Base-by-base conservation (phyloP, 2,113 vertebrate species). In the Callopanchax toddi region DNA sequence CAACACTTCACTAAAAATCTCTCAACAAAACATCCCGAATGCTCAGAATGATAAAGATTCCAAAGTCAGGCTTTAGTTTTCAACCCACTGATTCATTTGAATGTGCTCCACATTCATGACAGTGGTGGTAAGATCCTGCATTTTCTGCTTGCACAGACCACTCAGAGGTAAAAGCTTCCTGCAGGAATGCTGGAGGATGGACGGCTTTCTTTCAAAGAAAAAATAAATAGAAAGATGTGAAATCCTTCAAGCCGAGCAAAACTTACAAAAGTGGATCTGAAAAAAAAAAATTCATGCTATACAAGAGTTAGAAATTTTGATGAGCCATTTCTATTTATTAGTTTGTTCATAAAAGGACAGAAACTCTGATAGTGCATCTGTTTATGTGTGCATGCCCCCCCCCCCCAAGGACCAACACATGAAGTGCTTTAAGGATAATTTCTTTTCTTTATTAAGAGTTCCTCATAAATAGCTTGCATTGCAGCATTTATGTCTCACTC, bases 341-440 rank as follows among this genome's bases (percentile, higher is more conserved):
- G 25, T 51, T 71, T 45, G 48, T 48, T 66, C 67, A 60, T 29
- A 22, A 29, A n/a, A 32, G 39, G 58, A 76, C 20, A 1, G 21
- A 18, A 15, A 20, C 8, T 61, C 44, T 69, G 52, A 62, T 52
- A 10, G 18, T 16, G 1, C 49, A 26, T 5, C 23, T 60, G 63
- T 66, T 74, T 74, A 49, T 29, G 2, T 3, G 11, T 15, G 11
- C 39, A 22, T 21, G 10, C 6, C 6, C 17, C 22, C 6, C 17
- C 22, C 61, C 76, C 36, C 67, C 80, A 89, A 87, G 78, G 81
- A 74, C 74, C 65, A 55, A 53, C 32, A 50, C 68, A 20, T 71
- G 50, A 76, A 85, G 68, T 74, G 76, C 57, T 42, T 66, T 43
- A 44, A 80, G 62, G 68, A 76, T 78, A 56, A 4, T 23, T 29